These are phyloP conservation scores for Lomographa bimaculata DNA, from an alignment of 2,888 invertebrate species.

Conservation along the genomic window DNA sequence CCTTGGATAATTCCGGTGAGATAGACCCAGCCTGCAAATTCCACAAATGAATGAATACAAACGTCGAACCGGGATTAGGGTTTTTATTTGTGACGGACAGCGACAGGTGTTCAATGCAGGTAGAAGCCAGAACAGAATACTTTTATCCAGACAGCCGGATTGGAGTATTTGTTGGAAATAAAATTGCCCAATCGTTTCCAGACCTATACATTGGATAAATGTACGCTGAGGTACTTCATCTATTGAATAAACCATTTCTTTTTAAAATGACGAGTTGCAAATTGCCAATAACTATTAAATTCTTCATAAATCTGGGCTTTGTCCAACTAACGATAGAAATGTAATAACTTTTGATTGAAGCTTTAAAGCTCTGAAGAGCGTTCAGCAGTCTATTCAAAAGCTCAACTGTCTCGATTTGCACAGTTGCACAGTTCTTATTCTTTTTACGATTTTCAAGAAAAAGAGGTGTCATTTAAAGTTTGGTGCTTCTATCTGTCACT, in stretches of 20 bases:
- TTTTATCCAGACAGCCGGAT: conserved; percentile 39
- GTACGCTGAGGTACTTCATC: neutral
- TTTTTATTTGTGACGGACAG: conserved; percentile 45
- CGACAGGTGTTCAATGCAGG: conserved; percentile 79
- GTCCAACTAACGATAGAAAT: conserved; percentile 23
- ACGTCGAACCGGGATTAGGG: conserved; percentile 29
- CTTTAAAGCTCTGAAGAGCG: conserved; percentile 7
- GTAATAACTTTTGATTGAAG: conserved; percentile 10
- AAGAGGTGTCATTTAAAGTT: conserved; percentile 27
- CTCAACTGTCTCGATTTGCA: conserved; percentile 9
- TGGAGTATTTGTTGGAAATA: conserved; percentile 52
- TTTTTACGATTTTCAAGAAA: conserved; percentile 19
- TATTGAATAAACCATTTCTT: conserved; percentile 22
- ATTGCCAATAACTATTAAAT: conserved; percentile 35
- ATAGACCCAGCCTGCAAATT: conserved; percentile 24
- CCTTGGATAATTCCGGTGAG: too few relatives aligned
- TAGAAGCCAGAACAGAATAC: conserved; percentile 53
- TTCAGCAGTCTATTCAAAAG: conserved; percentile 10
- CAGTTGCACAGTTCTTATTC: conserved; percentile 10
- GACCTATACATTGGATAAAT: conserved; percentile 27
- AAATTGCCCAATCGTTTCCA: conserved; percentile 42
- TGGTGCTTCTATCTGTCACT: conserved; percentile 42
- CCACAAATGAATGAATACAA: conserved; percentile 22
- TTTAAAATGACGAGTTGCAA: conserved; percentile 28
- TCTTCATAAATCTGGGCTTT: conserved; percentile 25